Percentiles rank a stretch among this genome's conserved stretches.
Conservation (phyloP, 2,888 invertebrate species). For the Acleris laterana region DNA sequence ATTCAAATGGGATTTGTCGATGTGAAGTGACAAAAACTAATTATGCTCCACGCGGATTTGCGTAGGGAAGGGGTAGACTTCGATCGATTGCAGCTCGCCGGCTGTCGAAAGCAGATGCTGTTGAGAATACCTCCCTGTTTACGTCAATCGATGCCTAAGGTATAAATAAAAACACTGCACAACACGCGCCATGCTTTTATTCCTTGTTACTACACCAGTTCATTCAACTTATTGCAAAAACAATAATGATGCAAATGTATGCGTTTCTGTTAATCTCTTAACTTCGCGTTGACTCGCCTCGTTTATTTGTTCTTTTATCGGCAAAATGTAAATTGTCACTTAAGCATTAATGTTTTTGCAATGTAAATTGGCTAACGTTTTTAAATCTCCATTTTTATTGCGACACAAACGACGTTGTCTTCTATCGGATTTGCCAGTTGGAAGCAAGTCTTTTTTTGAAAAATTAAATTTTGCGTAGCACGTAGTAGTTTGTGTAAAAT, state of each 20-base stretch:
- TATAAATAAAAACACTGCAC: conserved; percentile 15
- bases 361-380: conserved; percentile 39
- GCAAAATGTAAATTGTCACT: conserved; percentile 38
- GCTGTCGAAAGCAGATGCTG: conserved; percentile 33
- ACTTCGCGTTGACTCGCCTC: conserved; percentile 37
- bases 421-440: conserved; percentile 28
- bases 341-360: conserved; percentile 39
- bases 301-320: conserved; percentile 38
- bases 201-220: conserved; percentile 28
- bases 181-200: neutral
- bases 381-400: conserved; percentile 38
- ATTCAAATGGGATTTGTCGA: conserved; percentile 78
- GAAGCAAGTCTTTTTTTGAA: conserved; percentile 4
- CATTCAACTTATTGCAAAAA: conserved; percentile 35
- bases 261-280: conserved; percentile 38
- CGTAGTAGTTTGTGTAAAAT: too few relatives aligned
- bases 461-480: too few relatives aligned
- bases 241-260: conserved; percentile 37
- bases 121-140: conserved; percentile 26
- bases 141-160: conserved; percentile 15
- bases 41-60: conserved; percentile 76
- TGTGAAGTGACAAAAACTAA: conserved; percentile 84
- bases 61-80: conserved; percentile 57
- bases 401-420: conserved; percentile 37
- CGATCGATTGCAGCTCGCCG: conserved; percentile 58